A percentile compares a stretch with the other conserved stretches of the same genome.
These are phyloP conservation scores for Heliopora coerulea DNA, from an alignment of 92 coral and sea anemone genomes.

Conservation along the genomic window DNA sequence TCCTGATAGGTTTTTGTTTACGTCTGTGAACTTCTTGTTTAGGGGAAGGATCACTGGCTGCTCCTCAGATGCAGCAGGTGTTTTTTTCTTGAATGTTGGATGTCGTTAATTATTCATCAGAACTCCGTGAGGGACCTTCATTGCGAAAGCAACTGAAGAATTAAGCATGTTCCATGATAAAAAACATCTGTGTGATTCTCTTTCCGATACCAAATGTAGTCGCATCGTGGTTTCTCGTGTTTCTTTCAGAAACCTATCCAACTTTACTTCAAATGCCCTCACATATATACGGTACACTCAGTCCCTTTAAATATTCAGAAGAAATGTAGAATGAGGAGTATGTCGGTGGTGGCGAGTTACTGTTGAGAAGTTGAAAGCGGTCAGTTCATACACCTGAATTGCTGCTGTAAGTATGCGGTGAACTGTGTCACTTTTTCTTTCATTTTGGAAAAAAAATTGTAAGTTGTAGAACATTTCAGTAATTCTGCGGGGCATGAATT, in stretches of 20 bases:
- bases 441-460: constrained; percentile 9
- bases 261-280: neutral
- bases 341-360: too few relatives aligned
- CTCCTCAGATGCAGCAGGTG: neutral
- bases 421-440: neutral
- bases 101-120: neutral
- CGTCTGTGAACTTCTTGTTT: neutral
- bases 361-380: too few relatives aligned
- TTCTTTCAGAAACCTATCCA: neutral
- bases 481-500: neutral
- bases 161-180: neutral
- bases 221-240: neutral
- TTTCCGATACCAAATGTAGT: too few relatives aligned
- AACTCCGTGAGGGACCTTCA: neutral
- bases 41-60: neutral
- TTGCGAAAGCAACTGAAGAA: neutral
- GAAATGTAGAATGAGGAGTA: too few relatives aligned
- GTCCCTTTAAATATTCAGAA: constrained; percentile 25
- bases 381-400: neutral
- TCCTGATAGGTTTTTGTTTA: neutral
- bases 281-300: neutral
- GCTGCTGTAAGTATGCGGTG: neutral
- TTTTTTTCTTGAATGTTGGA: neutral
- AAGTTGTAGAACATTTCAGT: neutral
- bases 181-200: neutral